These are phyloP conservation scores for Corydoras sp. DNA, from an alignment of 2,113 vertebrate genomes.

Conservation along the genomic window DNA sequence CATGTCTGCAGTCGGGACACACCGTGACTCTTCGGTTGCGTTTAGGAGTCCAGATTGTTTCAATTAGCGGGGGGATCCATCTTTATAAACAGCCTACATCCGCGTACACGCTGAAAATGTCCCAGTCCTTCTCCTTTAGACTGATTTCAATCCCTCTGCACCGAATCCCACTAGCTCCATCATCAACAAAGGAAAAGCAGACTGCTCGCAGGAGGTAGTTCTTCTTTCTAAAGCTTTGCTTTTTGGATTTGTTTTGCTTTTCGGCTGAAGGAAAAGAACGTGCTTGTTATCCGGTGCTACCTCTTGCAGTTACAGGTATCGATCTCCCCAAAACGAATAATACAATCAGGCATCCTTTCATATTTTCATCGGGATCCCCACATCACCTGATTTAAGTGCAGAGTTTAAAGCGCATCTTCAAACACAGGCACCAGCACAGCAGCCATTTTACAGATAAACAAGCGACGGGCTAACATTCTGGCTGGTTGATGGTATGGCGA, in stretches of 20 bases:
- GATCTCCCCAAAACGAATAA: background rate
- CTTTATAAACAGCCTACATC: conserved; percentile 46
- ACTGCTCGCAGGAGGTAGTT: too few relatives aligned
- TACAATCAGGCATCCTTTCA: background rate
- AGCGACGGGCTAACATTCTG: conserved; percentile 16
- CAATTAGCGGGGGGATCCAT: conserved; percentile 36
- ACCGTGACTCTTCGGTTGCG: conserved; percentile 10
- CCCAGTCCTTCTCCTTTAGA: background rate
- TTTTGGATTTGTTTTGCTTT: conserved; percentile 28
- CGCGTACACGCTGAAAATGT: background rate
- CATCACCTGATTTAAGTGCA: background rate
- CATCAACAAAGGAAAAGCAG: conserved; percentile 9
- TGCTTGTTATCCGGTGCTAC: conserved; percentile 39
- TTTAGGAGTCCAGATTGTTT: conserved; percentile 48
- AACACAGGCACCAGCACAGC: conserved; percentile 49
- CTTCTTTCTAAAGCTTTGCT: conserved; percentile 8
- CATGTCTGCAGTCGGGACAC: conserved; percentile 47
- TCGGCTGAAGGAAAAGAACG: too few relatives aligned
- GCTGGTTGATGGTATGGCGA: background rate
- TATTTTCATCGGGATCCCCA: background rate
- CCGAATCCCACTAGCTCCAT: conserved; percentile 12
- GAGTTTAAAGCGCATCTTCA: conserved; percentile 3
- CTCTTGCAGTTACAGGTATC: conserved; percentile 39
- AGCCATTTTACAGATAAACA: conserved; percentile 73
- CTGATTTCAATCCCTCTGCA: background rate